Percentiles rank a stretch among this genome's conserved stretches.
Evolutionary conservation across 2,888 invertebrate genomes (phyloP).

Genomic region (Rambutsinella grinnellia): DNA sequence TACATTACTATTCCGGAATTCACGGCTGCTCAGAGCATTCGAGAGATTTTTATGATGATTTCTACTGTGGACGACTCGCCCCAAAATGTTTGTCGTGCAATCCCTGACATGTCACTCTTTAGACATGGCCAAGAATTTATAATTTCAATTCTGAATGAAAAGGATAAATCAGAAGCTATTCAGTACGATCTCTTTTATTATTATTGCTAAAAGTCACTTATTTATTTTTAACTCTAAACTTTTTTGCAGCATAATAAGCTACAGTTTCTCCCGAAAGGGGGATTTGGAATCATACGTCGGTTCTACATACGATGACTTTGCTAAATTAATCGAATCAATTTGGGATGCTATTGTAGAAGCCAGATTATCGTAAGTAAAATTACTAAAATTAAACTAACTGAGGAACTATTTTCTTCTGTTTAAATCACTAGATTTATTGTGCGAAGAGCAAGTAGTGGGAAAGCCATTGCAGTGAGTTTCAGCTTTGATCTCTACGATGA

Average conservation of each 20-base stretch:
- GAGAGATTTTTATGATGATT: conserved; percentile 78
- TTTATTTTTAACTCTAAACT: conserved; percentile 5
- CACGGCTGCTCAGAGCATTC: conserved; percentile 79
- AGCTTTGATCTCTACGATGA: conserved; percentile 88
- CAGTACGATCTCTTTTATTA: conserved; percentile 72
- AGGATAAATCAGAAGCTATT: conserved; percentile 78
- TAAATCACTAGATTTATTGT: conserved; percentile 82
- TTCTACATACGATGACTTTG: conserved; percentile 78
- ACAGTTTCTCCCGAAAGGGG: conserved; percentile 88
- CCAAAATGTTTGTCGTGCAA: no score
- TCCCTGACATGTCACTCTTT: no score
- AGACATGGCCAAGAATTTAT: no score
- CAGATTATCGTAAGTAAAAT: conserved; percentile 72
- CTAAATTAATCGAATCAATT: conserved; percentile 76
- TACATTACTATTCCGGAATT: conserved; percentile 83
- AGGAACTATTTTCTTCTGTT: conserved; percentile 10
- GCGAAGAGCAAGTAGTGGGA: conserved; percentile 71
- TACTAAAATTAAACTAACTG: background rate
- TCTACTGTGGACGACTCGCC: conserved; percentile 51
- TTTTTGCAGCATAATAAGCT: conserved; percentile 80
- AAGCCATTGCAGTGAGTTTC: conserved; percentile 79
- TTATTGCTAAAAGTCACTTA: background rate
- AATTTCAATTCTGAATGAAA: conserved; percentile 74
- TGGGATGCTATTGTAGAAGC: conserved; percentile 81
- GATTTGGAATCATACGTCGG: conserved; percentile 86